Conservation (phyloP, 1,140 invertebrate species). For the Pseudobourletiella spinata region DNA sequence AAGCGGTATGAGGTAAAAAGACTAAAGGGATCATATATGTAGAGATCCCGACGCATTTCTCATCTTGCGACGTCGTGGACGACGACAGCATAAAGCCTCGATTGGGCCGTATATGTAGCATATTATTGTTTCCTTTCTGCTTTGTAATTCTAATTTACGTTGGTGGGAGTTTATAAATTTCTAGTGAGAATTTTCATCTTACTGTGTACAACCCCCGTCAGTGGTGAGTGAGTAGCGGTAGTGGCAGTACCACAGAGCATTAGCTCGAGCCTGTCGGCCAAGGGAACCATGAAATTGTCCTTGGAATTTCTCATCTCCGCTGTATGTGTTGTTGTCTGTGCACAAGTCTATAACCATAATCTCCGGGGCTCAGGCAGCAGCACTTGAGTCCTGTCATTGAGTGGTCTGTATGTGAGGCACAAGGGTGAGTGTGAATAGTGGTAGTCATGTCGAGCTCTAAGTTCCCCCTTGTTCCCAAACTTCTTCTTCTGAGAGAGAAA, state of each 20-base stretch:
- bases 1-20: too few relatives aligned
- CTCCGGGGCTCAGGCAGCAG: too few relatives aligned
- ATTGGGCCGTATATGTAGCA: neutral
- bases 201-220: too few relatives aligned
- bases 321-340: neutral
- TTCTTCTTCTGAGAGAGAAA: neutral
- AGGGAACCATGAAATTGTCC: conserved; percentile 10
- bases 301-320: conserved; percentile 14
- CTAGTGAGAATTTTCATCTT: neutral
- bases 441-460: neutral
- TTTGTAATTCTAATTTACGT: neutral
- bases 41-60: neutral
- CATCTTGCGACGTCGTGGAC: neutral
- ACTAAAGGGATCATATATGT: neutral
- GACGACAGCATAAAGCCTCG: neutral
- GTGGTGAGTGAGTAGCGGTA: too few relatives aligned
- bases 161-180: neutral
- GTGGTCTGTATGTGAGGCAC: neutral
- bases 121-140: neutral
- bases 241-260: neutral
- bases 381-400: conserved; percentile 4
- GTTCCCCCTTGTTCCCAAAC: neutral
- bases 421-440: neutral
- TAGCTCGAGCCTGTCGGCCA: neutral
- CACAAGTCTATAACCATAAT: neutral